Evolutionary conservation across 2,888 invertebrate genomes (phyloP).

Genomic region (Acleris emargana): DNA sequence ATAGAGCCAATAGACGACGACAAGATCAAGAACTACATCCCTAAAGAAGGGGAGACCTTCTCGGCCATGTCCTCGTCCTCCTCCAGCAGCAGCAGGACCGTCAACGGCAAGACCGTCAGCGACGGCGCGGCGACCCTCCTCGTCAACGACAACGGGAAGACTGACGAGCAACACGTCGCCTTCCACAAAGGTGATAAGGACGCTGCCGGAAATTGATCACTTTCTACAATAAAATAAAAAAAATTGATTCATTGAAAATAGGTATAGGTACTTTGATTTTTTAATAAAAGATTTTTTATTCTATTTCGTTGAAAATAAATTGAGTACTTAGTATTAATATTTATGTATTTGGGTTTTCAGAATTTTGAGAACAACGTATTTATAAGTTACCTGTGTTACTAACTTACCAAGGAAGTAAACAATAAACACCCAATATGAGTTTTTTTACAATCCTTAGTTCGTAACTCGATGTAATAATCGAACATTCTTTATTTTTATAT

Average conservation of each 20-base stretch:
- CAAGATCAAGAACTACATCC: conserved; percentile 33
- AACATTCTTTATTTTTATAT: neutral
- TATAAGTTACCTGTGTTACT: neutral
- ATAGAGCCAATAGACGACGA: conserved; percentile 19
- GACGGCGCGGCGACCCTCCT: conserved; percentile 80
- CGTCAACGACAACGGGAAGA: conserved; percentile 86
- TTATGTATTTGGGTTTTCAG: conserved; percentile 17
- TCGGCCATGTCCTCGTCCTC: conserved; percentile 37
- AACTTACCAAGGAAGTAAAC: conserved; percentile 3
- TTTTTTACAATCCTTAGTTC: neutral
- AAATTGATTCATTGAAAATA: too few relatives aligned
- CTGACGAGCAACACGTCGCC: conserved; percentile 47
- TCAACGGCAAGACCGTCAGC: conserved; percentile 65
- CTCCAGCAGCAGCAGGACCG: neutral
- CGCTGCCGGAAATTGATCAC: too few relatives aligned
- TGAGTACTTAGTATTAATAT: neutral
- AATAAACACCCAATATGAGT: neutral
- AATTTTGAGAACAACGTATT: conserved; percentile 18
- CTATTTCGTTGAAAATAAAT: neutral
- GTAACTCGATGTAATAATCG: neutral
- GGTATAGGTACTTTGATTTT: too few relatives aligned
- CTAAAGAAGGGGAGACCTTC: conserved; percentile 40
- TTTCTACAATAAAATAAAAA: too few relatives aligned
- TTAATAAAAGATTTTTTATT: neutral
- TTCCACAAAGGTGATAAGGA: conserved; percentile 22